Base-by-base conservation (phyloP, 2,797 vertebrate species). In the Poeciliopsis gracilis region DNA sequence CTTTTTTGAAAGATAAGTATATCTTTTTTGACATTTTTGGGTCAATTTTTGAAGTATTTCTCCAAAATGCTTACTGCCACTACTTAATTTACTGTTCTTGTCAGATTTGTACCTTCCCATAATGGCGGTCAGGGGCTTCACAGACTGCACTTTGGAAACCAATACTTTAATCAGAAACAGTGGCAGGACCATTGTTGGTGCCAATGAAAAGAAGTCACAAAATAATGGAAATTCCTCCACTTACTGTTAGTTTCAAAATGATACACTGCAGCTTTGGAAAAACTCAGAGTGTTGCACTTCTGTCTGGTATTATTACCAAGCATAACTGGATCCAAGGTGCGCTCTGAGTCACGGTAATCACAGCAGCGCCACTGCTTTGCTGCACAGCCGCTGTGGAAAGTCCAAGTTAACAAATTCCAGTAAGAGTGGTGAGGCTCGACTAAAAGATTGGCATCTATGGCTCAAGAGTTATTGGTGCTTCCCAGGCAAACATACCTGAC, bases 331-430 rank as follows among this genome's bases (percentile, higher is more conserved):
- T 88, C 87, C 78, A 73, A 82, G 85, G 80, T 78, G 71, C 74
- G 36, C 72, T 57, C 72, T 88, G 85, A 89, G 79, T 91, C 84
- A 84, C 66, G 72, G 85, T 73, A 33, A 78, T 76, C 85, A 83
- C 69, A 45, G 86, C 63, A 75, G 49, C 61, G 12, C 61, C 47
- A 41, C 66, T 81, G 79, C 43, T 59, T 84, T n/a, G 8, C 81
- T 72, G 77, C 43, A 63, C 74, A 49, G 53, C 69, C 61, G 84
- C 80, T 43, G 78, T 81, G 93, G 92, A 94, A 94, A 91, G 80
- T 90, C 88, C 89, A 90, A 53, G 9, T 82, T 88, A 85, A 86
- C 88, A 91, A 80, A 93, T 92, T 93, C 89, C 91, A 92, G 77
- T 86, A 81, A 74, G 78, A 84, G 76, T 69, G 18, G 33, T 23